A percentile compares a stretch with the other conserved stretches of the same genome.
phyloP scores from a whole-genome alignment of 2,888 invertebrate genomes.

The Ptychoptera albimana region DNA sequence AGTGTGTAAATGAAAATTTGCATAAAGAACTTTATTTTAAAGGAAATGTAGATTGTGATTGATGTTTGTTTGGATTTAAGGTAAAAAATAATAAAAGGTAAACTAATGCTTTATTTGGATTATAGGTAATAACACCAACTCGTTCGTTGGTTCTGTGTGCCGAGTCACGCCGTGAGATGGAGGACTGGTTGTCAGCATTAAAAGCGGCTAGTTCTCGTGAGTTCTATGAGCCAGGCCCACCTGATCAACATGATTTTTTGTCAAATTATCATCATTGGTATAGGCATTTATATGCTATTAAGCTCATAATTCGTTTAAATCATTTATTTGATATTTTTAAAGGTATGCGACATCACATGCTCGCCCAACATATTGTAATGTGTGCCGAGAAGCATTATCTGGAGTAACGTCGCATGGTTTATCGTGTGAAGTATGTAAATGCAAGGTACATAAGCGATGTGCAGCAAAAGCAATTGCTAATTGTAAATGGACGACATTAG shows the following conservation, averaged over 20 bases:
- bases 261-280: constrained; percentile 58
- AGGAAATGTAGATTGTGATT: too few species aligned
- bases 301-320: neutral
- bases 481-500: constrained; percentile 96
- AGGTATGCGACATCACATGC: constrained; percentile 80
- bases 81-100: neutral
- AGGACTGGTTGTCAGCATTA: constrained; percentile 75
- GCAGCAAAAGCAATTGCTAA: constrained; percentile 83
- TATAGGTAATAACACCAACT: constrained; percentile 60
- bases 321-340: too few species aligned
- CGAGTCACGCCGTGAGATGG: constrained; percentile 75
- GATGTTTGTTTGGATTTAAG: too few species aligned
- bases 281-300: constrained; percentile 11
- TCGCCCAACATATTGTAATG: constrained; percentile 91
- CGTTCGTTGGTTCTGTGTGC: constrained; percentile 64
- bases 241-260: constrained; percentile 48
- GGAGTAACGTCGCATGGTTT: constrained; percentile 92
- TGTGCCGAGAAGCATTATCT: constrained; percentile 82
- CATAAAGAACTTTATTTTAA: too few species aligned
- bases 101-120: constrained; percentile 6
- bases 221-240: constrained; percentile 34
- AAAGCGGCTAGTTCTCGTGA: constrained; percentile 47
- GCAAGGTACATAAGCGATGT: constrained; percentile 92
- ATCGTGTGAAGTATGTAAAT: constrained; percentile 95
- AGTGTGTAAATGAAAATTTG: too few species aligned